Percentiles rank a stretch among this genome's conserved stretches.
Evolutionary conservation across 2,888 invertebrate genomes (phyloP).

Genomic region (Boloria euphrosyne): DNA sequence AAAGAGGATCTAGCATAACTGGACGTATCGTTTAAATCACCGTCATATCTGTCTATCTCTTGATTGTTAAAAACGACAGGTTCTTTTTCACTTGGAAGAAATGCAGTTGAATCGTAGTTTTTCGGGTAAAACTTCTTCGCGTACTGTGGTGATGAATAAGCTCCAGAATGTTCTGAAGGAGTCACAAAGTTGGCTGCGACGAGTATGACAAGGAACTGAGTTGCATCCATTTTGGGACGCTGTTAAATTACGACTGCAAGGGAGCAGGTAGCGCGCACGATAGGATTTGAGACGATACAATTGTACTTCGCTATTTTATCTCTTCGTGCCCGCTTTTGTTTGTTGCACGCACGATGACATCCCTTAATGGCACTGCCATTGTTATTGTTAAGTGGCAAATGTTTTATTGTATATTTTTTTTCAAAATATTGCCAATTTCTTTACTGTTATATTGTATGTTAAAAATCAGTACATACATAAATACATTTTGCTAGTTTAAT

Average conservation of each 20-base stretch:
- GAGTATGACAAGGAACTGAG: slow-evolving; percentile 51
- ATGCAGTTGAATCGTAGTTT: slow-evolving; percentile 56
- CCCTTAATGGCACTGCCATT: slow-evolving; percentile 70
- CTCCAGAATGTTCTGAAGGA: slow-evolving; percentile 71
- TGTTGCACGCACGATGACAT: slow-evolving; percentile 78
- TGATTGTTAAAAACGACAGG: slow-evolving; percentile 52
- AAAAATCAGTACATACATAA: background rate
- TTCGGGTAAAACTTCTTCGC: slow-evolving; percentile 77
- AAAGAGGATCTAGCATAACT: slow-evolving; percentile 65
- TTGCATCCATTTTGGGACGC: slow-evolving; percentile 60
- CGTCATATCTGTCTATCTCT: slow-evolving; percentile 59
- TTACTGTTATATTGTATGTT: background rate
- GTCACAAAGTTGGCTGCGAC: slow-evolving; percentile 40
- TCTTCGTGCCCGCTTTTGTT: slow-evolving; percentile 76
- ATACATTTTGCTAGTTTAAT: too few species aligned
- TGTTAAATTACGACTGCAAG: slow-evolving; percentile 45
- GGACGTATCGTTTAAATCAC: slow-evolving; percentile 55
- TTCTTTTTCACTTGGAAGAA: slow-evolving; percentile 66
- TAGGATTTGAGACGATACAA: slow-evolving; percentile 56
- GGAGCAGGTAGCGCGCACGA: slow-evolving; percentile 61
- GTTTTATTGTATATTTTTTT: slow-evolving; percentile 12
- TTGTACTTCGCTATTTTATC: slow-evolving; percentile 70
- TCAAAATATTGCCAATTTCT: background rate
- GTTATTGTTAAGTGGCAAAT: slow-evolving; percentile 63
- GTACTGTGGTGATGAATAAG: slow-evolving; percentile 78